A percentile compares a stretch with the other conserved stretches of the same genome.
Conservation (phyloP, 2,113 vertebrate genomes). For the Corythornis madagascariensis region DNA sequence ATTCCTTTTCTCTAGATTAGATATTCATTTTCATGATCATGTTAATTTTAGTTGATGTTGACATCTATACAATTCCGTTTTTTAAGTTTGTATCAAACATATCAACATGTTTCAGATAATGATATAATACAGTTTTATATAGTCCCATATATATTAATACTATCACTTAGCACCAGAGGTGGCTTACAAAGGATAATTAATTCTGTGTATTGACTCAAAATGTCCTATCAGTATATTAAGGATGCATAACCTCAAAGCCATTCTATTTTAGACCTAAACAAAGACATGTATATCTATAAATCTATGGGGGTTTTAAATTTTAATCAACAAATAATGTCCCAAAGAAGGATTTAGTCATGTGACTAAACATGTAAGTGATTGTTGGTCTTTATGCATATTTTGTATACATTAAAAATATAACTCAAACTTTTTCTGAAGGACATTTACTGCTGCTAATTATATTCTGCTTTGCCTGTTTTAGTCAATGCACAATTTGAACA, state of each 20-base stretch:
- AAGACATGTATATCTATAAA: not conserved
- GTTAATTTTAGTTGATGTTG: not conserved
- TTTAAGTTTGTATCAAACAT: not conserved
- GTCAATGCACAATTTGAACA: not conserved
- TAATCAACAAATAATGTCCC: not conserved
- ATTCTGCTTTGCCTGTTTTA: not conserved
- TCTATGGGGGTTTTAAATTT: rapidly evolving
- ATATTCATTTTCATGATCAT: not conserved
- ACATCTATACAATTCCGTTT: not conserved
- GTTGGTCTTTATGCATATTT: not conserved
- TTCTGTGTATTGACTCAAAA: not conserved
- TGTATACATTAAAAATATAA: not conserved
- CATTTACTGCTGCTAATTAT: not conserved
- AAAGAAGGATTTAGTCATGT: not conserved
- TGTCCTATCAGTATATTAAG: not conserved
- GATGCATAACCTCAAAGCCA: not conserved
- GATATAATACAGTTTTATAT: not conserved
- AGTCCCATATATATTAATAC: not conserved
- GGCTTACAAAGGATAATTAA: not conserved
- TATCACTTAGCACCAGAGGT: not conserved
- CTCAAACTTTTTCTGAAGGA: not conserved
- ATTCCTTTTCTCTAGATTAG: not conserved
- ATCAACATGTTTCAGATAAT: not conserved
- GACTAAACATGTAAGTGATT: not conserved
- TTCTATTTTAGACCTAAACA: not conserved